A percentile compares a stretch with the other conserved stretches of the same genome.
These are phyloP conservation scores for Dicaeum eximium DNA, from an alignment of 2,113 vertebrate species.

Conservation along the genomic window DNA sequence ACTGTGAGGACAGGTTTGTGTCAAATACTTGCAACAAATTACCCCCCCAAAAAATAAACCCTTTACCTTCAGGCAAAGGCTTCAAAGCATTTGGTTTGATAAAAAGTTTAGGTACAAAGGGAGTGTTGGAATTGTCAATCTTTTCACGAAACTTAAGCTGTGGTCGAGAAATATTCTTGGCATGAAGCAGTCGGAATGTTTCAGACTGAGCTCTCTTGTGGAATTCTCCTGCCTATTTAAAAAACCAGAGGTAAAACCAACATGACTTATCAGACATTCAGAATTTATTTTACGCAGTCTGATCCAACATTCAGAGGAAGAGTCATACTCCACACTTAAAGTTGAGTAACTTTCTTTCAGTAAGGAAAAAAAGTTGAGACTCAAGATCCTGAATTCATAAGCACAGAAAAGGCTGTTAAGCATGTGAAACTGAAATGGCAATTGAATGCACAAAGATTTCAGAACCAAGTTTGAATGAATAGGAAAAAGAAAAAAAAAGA, in stretches of 20 bases:
- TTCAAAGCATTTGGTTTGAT: constrained; percentile 91
- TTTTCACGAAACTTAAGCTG: constrained; percentile 94
- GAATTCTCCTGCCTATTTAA: constrained; percentile 73
- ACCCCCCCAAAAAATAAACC: neutral
- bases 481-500: neutral
- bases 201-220: constrained; percentile 72
- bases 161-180: constrained; percentile 89
- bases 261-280: neutral
- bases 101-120: constrained; percentile 91
- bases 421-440: neutral
- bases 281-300: neutral
- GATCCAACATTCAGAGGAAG: neutral
- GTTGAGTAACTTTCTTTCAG: neutral
- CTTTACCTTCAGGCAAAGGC: constrained; percentile 87
- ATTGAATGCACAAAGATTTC: neutral
- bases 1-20: neutral
- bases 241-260: neutral
- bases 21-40: neutral
- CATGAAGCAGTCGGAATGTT: constrained; percentile 90
- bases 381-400: neutral
- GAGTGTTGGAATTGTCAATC: constrained; percentile 95
- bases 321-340: neutral
- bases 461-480: neutral
- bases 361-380: neutral
- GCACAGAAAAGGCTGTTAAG: neutral